Evolutionary conservation across 92 coral and sea anemone species (phyloP).

Genomic region (Zoanthus sociatus): DNA sequence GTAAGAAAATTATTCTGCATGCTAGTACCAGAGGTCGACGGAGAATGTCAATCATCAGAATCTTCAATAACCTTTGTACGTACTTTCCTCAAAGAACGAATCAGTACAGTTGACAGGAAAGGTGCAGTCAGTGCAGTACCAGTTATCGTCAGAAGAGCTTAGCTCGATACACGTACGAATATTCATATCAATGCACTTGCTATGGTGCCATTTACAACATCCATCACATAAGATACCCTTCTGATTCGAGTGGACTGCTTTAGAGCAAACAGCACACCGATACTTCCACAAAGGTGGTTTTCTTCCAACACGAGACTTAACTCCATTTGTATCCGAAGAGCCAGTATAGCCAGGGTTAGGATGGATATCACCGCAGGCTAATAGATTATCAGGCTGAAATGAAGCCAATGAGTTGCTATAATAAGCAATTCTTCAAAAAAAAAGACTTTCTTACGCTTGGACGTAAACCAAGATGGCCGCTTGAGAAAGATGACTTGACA

Average conservation of each 20-base stretch:
- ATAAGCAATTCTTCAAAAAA: slow-evolving; percentile 26
- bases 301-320: slow-evolving; percentile 35
- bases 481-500: no score
- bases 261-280: slow-evolving; percentile 8
- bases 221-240: slow-evolving; percentile 31
- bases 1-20: slow-evolving; percentile 11
- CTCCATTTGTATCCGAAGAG: slow-evolving; percentile 11
- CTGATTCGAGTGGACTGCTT: no score
- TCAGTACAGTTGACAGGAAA: no score
- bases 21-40: background rate
- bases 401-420: slow-evolving; percentile 41
- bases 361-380: slow-evolving; percentile 50
- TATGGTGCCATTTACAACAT: slow-evolving; percentile 27
- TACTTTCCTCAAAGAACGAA: no score
- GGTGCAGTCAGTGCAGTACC: no score
- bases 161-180: no score
- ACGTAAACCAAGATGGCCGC: no score
- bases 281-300: slow-evolving; percentile 55
- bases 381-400: slow-evolving; percentile 31
- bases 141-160: no score
- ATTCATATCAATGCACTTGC: background rate
- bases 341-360: slow-evolving; percentile 37
- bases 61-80: background rate
- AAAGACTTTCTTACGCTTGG: no score
- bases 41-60: background rate